Conservation (phyloP, 2,797 vertebrate genomes). For the Enoplosus armatus region DNA sequence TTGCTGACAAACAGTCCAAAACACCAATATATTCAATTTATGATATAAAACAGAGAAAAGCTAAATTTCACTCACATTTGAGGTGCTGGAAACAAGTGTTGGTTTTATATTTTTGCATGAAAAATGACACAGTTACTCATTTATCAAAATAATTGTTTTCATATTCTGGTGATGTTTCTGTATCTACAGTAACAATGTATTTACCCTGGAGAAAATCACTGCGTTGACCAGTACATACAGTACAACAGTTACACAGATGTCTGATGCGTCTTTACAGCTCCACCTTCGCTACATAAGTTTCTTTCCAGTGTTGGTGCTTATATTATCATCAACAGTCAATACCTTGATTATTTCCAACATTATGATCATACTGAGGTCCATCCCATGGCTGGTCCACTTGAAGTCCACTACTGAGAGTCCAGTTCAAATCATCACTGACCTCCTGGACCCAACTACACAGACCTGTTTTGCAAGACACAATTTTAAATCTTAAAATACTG, state of each 20-base stretch:
- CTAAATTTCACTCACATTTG: not conserved
- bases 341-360: conserved; percentile 81
- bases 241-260: not conserved
- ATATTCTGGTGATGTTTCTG: not conserved
- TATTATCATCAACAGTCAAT: not conserved
- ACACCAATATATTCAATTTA: not conserved
- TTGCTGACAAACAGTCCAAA: not conserved
- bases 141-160: not conserved
- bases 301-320: not conserved
- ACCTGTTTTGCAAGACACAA: conserved; percentile 61
- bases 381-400: conserved; percentile 67
- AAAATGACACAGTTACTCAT: too few species aligned
- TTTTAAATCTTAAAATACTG: not conserved
- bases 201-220: not conserved
- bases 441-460: conserved; percentile 84
- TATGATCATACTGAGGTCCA: conserved; percentile 84
- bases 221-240: not conserved
- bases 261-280: not conserved
- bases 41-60: not conserved
- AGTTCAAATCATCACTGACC: conserved; percentile 67
- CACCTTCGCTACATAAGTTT: not conserved
- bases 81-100: not conserved
- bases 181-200: not conserved
- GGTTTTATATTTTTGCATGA: too few species aligned
- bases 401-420: conserved; percentile 76